phyloP scores from a whole-genome alignment of 2,113 vertebrate genomes.

The Ceyx margarethae region DNA sequence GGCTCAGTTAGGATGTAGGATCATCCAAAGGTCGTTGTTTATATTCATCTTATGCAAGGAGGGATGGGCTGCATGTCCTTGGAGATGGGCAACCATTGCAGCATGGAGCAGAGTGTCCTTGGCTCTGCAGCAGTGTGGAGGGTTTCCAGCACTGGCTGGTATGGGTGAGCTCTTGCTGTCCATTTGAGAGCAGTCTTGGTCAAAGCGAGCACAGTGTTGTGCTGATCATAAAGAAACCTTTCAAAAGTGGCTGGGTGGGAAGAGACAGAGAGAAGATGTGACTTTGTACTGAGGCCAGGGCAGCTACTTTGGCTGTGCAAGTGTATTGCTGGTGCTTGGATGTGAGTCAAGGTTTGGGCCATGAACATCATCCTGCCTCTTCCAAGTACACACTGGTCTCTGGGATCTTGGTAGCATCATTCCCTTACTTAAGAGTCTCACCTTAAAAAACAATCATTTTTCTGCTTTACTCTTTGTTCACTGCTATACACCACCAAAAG shows the following conservation, averaged over 20 bases:
- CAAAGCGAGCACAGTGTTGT: neutral
- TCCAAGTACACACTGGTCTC: neutral
- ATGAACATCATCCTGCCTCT: rapidly evolving
- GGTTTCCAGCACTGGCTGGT: neutral
- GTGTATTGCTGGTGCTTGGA: neutral
- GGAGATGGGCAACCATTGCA: neutral
- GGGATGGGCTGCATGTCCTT: neutral
- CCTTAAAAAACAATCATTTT: neutral
- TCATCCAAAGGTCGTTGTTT: neutral
- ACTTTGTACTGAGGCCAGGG: neutral
- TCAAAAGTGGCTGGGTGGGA: neutral
- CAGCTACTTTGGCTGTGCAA: neutral
- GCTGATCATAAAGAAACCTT: neutral
- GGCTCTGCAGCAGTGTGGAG: neutral
- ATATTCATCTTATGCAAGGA: neutral
- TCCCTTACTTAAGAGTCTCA: neutral
- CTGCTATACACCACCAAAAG: neutral
- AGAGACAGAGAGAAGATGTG: neutral
- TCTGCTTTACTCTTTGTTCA: neutral
- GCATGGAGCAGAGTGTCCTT: neutral
- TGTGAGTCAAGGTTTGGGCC: neutral
- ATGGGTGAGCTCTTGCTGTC: neutral
- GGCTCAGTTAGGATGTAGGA: neutral
- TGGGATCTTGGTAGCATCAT: neutral
- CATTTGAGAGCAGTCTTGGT: neutral